Evolutionary conservation across 1,140 invertebrate genomes (phyloP).

Genomic region (Calycopis cecrops): DNA sequence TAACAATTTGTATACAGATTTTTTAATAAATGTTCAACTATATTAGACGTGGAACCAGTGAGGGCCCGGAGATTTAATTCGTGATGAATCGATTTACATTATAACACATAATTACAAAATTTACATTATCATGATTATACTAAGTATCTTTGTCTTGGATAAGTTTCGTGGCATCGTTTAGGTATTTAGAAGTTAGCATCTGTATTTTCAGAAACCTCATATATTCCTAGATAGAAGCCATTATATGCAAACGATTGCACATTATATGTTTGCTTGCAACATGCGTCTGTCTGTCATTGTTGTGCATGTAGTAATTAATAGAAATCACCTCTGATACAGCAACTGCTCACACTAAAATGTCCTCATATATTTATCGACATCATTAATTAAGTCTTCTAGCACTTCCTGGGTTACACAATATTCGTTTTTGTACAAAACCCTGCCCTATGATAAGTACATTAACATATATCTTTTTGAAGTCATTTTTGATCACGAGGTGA

Average conservation of each 20-base stretch:
- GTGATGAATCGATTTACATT: conserved; percentile 40
- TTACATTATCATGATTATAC: conserved; percentile 27
- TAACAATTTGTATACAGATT: conserved; percentile 45
- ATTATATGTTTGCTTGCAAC: conserved; percentile 45
- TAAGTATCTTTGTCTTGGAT: no score
- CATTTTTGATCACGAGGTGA: conserved; percentile 46
- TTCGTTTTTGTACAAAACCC: conserved; percentile 37
- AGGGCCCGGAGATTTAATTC: conserved; percentile 55
- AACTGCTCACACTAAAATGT: conserved; percentile 48
- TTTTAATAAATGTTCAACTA: conserved; percentile 44
- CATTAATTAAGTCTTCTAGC: conserved; percentile 64
- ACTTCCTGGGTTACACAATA: conserved; percentile 60
- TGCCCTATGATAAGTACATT: conserved; percentile 11
- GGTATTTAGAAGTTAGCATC: no score
- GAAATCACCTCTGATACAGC: conserved; percentile 62
- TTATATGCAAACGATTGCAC: not conserved
- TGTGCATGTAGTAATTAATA: conserved; percentile 53
- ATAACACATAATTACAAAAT: conserved; percentile 43
- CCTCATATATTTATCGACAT: conserved; percentile 52
- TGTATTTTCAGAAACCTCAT: no score
- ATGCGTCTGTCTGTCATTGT: conserved; percentile 37
- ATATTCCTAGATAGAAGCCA: not conserved
- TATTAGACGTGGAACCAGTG: conserved; percentile 47
- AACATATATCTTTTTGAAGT: conserved; percentile 5
- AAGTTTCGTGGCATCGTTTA: no score